Percentiles rank a stretch among this genome's conserved stretches.
These are phyloP conservation scores for Atherinomorus stipes DNA, from an alignment of 2,113 vertebrate genomes.

Conservation along the genomic window DNA sequence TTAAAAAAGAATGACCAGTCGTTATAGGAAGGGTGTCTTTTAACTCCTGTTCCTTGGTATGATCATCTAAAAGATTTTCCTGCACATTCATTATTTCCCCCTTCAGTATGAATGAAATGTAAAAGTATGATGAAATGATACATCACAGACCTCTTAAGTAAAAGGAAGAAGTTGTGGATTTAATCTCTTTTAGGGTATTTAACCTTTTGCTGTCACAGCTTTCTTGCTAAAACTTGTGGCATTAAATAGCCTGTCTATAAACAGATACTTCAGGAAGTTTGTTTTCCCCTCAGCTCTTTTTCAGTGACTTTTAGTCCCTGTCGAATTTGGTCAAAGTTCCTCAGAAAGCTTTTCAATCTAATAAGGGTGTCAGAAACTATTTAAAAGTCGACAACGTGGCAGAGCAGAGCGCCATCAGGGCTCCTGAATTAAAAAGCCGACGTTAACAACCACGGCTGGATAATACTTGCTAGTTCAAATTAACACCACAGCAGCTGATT, in stretches of 20 bases:
- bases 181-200: slow-evolving; percentile 1
- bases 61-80: neutral
- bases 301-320: neutral
- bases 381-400: neutral
- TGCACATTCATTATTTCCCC: slow-evolving; percentile 6
- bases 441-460: neutral
- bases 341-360: slow-evolving; percentile 1
- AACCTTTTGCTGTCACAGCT: slow-evolving; percentile 12
- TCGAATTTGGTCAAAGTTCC: slow-evolving; percentile 3
- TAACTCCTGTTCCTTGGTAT: slow-evolving; percentile 5
- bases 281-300: neutral
- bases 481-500: neutral
- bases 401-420: no score
- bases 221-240: slow-evolving; percentile 2
- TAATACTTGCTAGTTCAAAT: neutral
- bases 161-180: neutral
- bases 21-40: neutral
- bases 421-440: neutral
- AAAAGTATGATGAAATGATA: slow-evolving; percentile 28
- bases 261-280: neutral
- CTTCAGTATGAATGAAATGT: slow-evolving; percentile 13
- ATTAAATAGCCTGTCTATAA: neutral
- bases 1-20: neutral
- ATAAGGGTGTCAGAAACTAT: neutral
- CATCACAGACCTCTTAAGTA: slow-evolving; percentile 19